These are phyloP conservation scores for Pyrgus malvae DNA, from an alignment of 2,888 invertebrate genomes.

Conservation along the genomic window DNA sequence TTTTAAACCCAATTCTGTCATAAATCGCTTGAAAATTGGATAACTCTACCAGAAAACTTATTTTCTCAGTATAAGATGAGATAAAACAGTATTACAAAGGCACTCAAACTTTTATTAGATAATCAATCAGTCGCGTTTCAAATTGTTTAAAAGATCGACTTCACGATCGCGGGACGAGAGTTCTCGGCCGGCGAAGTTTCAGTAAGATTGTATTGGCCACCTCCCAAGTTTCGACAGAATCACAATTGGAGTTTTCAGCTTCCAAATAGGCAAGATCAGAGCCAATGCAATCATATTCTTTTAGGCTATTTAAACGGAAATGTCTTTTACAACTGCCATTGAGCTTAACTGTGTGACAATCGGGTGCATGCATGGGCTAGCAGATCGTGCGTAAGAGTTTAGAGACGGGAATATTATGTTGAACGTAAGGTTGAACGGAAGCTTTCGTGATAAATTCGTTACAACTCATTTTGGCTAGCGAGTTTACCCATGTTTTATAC, in stretches of 20 bases:
- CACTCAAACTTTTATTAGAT: constrained; percentile 26
- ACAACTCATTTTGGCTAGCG: too few species aligned
- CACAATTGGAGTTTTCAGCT: constrained; percentile 44
- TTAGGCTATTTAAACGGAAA: constrained; percentile 27
- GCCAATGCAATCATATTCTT: constrained; percentile 35
- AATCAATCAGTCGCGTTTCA: constrained; percentile 25
- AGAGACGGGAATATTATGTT: too few species aligned
- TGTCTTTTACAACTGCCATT: constrained; percentile 26
- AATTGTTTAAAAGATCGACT: constrained; percentile 25
- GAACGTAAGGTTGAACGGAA: too few species aligned
- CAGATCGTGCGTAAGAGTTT: too few species aligned
- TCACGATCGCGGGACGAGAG: constrained; percentile 2
- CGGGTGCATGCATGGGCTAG: constrained; percentile 1
- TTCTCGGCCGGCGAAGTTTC: constrained; percentile 55
- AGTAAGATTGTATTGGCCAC: constrained; percentile 75
- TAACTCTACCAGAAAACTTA: not conserved
- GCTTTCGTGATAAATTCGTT: too few species aligned
- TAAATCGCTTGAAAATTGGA: constrained; percentile 20
- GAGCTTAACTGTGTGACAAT: constrained; percentile 20
- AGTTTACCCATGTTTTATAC: too few species aligned
- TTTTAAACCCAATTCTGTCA: not conserved
- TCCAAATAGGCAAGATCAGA: constrained; percentile 40
- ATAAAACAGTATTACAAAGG: constrained; percentile 13
- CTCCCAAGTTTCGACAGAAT: constrained; percentile 58
- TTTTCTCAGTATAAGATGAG: constrained; percentile 11